phyloP scores from a whole-genome alignment of 2,888 invertebrate genomes.

The Hemicrepidius hirtus region DNA sequence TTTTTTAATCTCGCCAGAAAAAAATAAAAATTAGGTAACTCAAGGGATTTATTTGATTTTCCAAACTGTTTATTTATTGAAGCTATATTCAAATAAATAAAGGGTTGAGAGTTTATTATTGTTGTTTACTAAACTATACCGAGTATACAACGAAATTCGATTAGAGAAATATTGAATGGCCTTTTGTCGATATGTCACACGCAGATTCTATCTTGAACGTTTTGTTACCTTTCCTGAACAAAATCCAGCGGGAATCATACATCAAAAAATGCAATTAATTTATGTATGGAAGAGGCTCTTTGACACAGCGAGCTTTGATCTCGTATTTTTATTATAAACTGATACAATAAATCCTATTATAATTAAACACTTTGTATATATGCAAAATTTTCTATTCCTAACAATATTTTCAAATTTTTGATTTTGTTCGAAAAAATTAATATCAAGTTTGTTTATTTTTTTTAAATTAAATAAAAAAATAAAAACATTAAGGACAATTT shows the following conservation, averaged over 20 bases:
- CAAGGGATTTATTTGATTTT: neutral
- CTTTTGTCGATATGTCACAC: constrained; percentile 12
- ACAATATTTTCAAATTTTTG: too few species aligned
- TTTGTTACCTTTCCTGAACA: constrained; percentile 7
- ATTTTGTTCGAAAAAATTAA: too few species aligned
- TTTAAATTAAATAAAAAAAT: too few species aligned
- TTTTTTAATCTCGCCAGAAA: too few species aligned
- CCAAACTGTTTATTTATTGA: neutral
- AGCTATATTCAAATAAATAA: neutral
- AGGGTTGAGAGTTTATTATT: neutral
- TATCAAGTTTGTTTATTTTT: too few species aligned
- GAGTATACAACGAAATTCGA: neutral
- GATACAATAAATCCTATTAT: too few species aligned
- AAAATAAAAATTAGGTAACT: neutral
- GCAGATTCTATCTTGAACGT: constrained; percentile 1
- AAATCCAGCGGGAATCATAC: neutral
- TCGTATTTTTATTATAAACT: too few species aligned
- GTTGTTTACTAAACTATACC: constrained; percentile 4
- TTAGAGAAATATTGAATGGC: neutral
- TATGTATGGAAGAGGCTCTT: neutral
- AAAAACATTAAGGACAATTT: too few species aligned
- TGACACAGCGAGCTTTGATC: neutral
- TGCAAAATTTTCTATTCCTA: too few species aligned
- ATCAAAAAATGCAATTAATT: constrained; percentile 16
- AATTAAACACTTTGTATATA: too few species aligned